A percentile compares a stretch with the other conserved stretches of the same genome.
phyloP scores from a whole-genome alignment of 2,113 vertebrate genomes.

The Sterna hirundo region DNA sequence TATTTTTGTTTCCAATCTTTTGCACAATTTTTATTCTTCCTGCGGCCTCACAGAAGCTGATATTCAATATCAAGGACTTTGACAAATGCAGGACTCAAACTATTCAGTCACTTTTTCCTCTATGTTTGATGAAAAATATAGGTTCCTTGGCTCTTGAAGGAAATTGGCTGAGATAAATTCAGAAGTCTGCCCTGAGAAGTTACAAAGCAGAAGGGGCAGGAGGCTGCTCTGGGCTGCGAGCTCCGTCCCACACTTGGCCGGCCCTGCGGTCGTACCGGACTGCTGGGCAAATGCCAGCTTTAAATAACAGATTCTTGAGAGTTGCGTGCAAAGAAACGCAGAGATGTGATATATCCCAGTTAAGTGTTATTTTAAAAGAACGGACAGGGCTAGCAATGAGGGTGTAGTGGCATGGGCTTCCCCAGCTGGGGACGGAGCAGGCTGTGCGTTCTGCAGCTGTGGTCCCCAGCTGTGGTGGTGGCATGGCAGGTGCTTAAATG shows the following conservation, averaged over 20 bases:
- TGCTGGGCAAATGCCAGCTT: background rate
- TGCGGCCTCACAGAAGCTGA: background rate
- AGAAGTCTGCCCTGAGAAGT: background rate
- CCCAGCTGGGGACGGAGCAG: background rate
- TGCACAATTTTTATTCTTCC: background rate
- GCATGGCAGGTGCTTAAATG: background rate
- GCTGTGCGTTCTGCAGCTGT: background rate
- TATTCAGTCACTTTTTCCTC: background rate
- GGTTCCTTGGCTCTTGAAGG: background rate
- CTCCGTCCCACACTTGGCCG: rapidly evolving
- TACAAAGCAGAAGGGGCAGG: background rate
- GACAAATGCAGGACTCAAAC: background rate
- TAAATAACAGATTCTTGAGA: background rate
- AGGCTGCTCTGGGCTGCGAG: background rate
- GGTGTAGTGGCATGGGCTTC: too few species aligned
- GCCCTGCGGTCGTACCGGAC: rapidly evolving
- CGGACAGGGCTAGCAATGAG: rapidly evolving
- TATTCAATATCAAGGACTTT: background rate
- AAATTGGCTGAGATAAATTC: background rate
- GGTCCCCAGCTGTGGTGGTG: too few species aligned
- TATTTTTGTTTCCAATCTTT: background rate
- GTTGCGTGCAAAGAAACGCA: rapidly evolving
- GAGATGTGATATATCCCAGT: background rate
- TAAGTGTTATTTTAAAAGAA: background rate
- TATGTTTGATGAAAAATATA: background rate